These are phyloP conservation scores for Thamnaconus septentrionalis DNA, from an alignment of 2,113 vertebrate species.

Conservation along the genomic window DNA sequence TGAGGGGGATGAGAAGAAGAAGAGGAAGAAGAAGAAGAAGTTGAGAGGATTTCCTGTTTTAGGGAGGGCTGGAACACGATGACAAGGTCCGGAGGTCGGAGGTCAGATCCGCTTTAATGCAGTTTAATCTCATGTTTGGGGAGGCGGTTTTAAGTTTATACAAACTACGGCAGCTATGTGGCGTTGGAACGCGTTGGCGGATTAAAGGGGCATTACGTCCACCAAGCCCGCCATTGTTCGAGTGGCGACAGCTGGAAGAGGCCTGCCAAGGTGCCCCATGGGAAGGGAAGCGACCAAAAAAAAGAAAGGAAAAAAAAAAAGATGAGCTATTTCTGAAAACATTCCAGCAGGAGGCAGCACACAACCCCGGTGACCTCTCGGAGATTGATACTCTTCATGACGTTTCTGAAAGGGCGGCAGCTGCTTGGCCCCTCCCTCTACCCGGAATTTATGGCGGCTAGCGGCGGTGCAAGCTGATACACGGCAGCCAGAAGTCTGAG, in stretches of 20 bases:
- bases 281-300: too few relatives aligned
- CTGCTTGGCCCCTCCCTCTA: slow-evolving; percentile 45
- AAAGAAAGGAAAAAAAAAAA: slow-evolving; percentile 2
- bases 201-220: too few relatives aligned
- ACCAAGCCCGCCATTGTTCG: too few relatives aligned
- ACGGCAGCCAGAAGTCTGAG: slow-evolving; percentile 14
- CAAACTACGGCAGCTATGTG: too few relatives aligned
- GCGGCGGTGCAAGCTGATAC: slow-evolving; percentile 63
- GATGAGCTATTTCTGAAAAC: slow-evolving; percentile 41
- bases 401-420: slow-evolving; percentile 29
- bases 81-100: slow-evolving; percentile 1
- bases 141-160: too few relatives aligned
- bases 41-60: not conserved
- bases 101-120: too few relatives aligned
- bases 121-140: too few relatives aligned
- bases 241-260: too few relatives aligned
- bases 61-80: not conserved
- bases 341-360: slow-evolving; percentile 23
- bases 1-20: slow-evolving; percentile 51
- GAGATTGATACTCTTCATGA: slow-evolving; percentile 51
- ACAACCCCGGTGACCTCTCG: slow-evolving; percentile 50
- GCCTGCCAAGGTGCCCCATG: too few relatives aligned
- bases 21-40: not conserved
- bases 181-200: too few relatives aligned
- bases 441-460: slow-evolving; percentile 32